Evolutionary conservation across 2,797 vertebrate genomes (phyloP), one percentile per base, ranked within the genome.

Genomic region (Labroides dimidiatus): DNA sequence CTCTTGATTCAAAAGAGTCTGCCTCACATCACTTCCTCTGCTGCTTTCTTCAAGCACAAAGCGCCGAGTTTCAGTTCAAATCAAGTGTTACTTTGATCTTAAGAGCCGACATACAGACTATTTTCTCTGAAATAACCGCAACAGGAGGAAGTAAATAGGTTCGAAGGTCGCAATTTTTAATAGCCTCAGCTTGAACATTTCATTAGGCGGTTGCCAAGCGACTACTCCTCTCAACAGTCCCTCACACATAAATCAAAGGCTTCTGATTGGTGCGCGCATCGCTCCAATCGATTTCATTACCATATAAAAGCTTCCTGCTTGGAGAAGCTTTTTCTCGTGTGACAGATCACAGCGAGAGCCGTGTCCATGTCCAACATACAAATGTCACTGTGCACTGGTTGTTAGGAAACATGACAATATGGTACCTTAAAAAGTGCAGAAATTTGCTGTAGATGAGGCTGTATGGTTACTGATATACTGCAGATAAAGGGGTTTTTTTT

Each of bases 191-290:
- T 75, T 67, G 2, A 64, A 72, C 82, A 86, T 88, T 85, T 88
- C 88, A 90, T 90, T 83, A 89, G 67, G 57, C 77, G 80, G 89
- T 92, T 92, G 92, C 92, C 85, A 89, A 48, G 92, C 90, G 88
- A 92, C 92, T 85, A 55, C 69, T 76, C 62, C 77, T 76, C 86
- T 87, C 87, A 84, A 82, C 78, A 87, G 83, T 77, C 81, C 77
- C 82, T 81, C 80, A 83, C 84, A 87, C 84, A 87, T 89, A 87
- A 91, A 91, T 91, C 89, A 88, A 77, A 89, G 37, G 85, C 81
- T 51, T 79, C 69, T 89, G 89, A 93, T 91, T 91, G 87, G 90
- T 80, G 81, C 81, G 69, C 78, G 68, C 82, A 21, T 59, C n/a
- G 52, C 20, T 79, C 81, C 87, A 81, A 85, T 88, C 87, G 84